These are phyloP conservation scores for Acleris emargana DNA, from an alignment of 2,888 invertebrate species.

Conservation along the genomic window DNA sequence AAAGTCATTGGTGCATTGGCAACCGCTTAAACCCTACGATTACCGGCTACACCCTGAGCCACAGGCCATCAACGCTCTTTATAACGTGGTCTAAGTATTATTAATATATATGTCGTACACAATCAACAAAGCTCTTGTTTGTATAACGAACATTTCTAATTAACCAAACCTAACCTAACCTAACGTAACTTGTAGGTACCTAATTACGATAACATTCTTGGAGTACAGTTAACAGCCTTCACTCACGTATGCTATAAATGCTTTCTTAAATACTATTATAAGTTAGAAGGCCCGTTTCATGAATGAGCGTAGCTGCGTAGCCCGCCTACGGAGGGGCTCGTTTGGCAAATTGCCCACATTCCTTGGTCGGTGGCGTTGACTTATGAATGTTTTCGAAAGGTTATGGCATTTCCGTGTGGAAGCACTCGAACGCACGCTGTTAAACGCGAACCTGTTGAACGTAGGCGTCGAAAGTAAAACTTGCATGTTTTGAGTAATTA, in stretches of 20 bases:
- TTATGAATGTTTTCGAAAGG: conserved; percentile 27
- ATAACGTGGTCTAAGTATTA: too few relatives aligned
- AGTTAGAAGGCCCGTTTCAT: conserved; percentile 17
- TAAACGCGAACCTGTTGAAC: conserved; percentile 26
- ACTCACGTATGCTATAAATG: conserved; percentile 9
- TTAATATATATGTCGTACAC: too few relatives aligned
- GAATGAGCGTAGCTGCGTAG: conserved; percentile 17
- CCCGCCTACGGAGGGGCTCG: conserved; percentile 5
- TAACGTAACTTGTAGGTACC: too few relatives aligned
- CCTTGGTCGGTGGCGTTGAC: conserved; percentile 24
- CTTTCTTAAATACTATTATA: conserved; percentile 3
- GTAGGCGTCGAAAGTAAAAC: background rate
- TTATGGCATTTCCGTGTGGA: conserved; percentile 28
- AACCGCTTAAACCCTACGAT: too few relatives aligned
- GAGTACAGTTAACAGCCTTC: background rate
- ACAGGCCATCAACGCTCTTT: too few relatives aligned
- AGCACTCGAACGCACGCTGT: conserved; percentile 12
- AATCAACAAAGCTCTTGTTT: too few relatives aligned
- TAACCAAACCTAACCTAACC: too few relatives aligned
- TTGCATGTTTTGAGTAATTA: conserved; percentile 4
- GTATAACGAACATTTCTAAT: too few relatives aligned
- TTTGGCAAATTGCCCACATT: conserved; percentile 31
- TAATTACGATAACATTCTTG: background rate
- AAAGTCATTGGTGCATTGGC: too few relatives aligned
- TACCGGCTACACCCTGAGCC: too few relatives aligned